These are phyloP conservation scores for Acleris laterana DNA, from an alignment of 2,888 invertebrate species.

Conservation along the genomic window DNA sequence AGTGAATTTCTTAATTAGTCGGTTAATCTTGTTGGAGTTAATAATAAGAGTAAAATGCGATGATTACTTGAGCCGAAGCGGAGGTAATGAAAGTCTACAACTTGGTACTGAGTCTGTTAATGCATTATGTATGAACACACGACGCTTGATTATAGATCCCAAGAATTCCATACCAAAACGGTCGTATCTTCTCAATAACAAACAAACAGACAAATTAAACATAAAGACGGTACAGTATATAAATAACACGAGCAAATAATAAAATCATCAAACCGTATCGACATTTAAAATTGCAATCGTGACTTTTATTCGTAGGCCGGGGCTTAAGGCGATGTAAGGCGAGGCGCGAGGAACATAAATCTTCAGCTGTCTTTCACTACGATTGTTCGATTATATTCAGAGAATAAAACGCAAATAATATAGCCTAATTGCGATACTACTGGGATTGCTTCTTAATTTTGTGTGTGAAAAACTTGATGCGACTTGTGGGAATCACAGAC, in stretches of 20 bases:
- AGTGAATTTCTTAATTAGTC: too few species aligned
- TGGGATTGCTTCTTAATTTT: slow-evolving; percentile 44
- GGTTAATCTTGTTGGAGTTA: too few species aligned
- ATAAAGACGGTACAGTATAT: slow-evolving; percentile 30
- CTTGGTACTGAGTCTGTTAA: background rate
- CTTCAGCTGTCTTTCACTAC: slow-evolving; percentile 71
- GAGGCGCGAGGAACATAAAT: slow-evolving; percentile 77
- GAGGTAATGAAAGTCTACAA: too few species aligned
- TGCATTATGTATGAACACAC: background rate
- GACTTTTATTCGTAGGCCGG: slow-evolving; percentile 77
- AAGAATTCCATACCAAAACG: background rate
- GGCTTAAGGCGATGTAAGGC: slow-evolving; percentile 79
- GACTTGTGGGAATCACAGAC: slow-evolving; percentile 4
- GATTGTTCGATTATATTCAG: slow-evolving; percentile 73
- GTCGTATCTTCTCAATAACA: slow-evolving; percentile 13
- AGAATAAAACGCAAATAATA: slow-evolving; percentile 69
- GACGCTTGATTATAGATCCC: background rate
- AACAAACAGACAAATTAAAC: slow-evolving; percentile 33
- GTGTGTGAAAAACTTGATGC: slow-evolving; percentile 35
- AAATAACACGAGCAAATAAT: slow-evolving; percentile 54
- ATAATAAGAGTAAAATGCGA: too few species aligned
- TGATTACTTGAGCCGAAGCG: too few species aligned
- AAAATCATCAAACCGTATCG: slow-evolving; percentile 73
- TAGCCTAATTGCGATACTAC: slow-evolving; percentile 64
- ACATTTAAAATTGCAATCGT: slow-evolving; percentile 81